Percentiles rank a stretch among this genome's conserved stretches.
Conservation (phyloP, 2,113 vertebrate species). For the Jacana jacana region DNA sequence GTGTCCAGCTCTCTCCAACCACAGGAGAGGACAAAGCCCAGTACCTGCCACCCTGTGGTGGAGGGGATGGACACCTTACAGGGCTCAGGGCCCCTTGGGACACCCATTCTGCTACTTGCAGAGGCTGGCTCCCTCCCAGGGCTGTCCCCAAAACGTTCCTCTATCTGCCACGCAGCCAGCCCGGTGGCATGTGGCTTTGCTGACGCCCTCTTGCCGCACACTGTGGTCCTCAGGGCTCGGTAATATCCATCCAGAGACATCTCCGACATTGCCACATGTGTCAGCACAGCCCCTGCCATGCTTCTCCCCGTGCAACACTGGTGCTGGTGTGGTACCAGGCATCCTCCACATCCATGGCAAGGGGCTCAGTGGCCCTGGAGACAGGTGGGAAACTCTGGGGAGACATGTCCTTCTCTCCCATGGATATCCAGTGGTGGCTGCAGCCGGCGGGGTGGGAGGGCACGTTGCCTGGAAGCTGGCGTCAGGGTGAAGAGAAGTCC, state of each 20-base stretch:
- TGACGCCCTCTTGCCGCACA: background rate
- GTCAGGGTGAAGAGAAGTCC: background rate
- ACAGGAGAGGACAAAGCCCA: background rate
- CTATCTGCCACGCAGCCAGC: background rate
- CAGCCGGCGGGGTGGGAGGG: background rate
- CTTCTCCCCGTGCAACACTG: fast-evolving
- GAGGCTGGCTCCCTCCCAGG: background rate
- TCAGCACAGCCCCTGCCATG: background rate
- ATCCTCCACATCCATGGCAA: background rate
- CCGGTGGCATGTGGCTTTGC: fast-evolving
- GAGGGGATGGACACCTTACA: background rate
- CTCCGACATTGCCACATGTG: fast-evolving
- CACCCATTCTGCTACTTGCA: background rate
- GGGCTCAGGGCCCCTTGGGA: background rate
- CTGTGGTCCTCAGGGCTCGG: background rate
- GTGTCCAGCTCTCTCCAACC: fast-evolving
- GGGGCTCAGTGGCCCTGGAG: background rate
- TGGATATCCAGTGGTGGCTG: background rate
- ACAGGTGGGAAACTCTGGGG: background rate
- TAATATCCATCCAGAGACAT: background rate
- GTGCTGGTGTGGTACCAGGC: fast-evolving
- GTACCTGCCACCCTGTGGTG: fast-evolving
- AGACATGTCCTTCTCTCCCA: fast-evolving
- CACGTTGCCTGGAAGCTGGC: background rate
- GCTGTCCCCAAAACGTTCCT: background rate